phyloP scores from a whole-genome alignment of 2,113 vertebrate species.

The Accipiter cooperii region DNA sequence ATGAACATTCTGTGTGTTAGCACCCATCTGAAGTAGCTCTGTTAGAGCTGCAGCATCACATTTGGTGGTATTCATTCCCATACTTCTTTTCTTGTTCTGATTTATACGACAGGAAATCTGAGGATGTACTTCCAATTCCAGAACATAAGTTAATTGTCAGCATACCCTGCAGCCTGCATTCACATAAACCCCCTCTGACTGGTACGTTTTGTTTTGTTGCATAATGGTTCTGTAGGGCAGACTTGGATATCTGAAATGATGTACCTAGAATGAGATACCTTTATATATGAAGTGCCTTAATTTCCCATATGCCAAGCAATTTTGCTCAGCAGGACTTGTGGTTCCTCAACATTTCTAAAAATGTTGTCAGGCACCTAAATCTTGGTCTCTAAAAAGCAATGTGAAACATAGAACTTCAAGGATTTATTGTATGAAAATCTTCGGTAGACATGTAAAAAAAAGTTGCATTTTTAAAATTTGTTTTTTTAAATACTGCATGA shows the following conservation, averaged over 20 bases:
- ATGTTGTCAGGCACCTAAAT: not conserved
- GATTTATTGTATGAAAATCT: not conserved
- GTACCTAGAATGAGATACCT: not conserved
- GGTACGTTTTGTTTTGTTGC: conserved; percentile 68
- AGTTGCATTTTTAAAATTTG: not conserved
- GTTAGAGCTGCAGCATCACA: not conserved
- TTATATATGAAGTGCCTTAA: not conserved
- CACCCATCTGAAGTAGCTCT: not conserved
- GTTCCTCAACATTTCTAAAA: not conserved
- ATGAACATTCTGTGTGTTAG: not conserved
- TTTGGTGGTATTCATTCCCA: not conserved
- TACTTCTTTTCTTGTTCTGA: not conserved
- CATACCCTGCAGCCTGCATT: conserved; percentile 88
- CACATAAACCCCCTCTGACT: conserved; percentile 90
- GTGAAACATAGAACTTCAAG: not conserved
- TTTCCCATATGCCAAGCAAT: not conserved
- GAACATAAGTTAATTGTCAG: conserved; percentile 86
- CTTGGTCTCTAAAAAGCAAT: not conserved
- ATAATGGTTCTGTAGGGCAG: not conserved
- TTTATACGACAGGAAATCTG: conserved; percentile 62
- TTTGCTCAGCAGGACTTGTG: not conserved
- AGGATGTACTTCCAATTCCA: conserved; percentile 66
- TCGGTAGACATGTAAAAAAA: not conserved
- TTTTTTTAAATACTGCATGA: not conserved
- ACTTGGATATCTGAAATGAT: not conserved